These are phyloP conservation scores for Hylomyscus alleni DNA, from an alignment of 2,797 vertebrate genomes.

Conservation along the genomic window DNA sequence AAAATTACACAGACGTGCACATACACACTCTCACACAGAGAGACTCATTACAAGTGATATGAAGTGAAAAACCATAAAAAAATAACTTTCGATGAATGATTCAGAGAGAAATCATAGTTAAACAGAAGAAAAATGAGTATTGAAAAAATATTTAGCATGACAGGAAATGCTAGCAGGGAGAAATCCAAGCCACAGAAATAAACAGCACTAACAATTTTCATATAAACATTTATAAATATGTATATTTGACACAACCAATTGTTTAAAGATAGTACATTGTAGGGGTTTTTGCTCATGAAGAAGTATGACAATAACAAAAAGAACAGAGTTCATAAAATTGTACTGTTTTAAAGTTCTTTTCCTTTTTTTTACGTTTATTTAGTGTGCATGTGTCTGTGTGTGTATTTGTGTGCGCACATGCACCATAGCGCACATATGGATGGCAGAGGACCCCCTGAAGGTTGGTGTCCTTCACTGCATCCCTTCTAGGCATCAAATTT, in stretches of 20 bases:
- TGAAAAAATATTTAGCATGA: neutral
- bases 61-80: no score
- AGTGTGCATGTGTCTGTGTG: neutral
- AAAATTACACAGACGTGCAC: no score
- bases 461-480: neutral
- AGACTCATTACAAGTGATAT: no score
- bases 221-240: neutral
- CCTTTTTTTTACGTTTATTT: neutral
- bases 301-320: neutral
- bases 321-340: neutral
- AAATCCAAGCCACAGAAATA: neutral
- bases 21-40: no score
- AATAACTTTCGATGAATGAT: no score
- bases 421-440: neutral
- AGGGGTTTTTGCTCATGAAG: neutral
- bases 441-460: neutral
- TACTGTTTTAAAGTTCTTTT: neutral
- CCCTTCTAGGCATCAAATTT: neutral
- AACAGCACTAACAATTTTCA: neutral
- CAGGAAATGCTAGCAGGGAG: constrained; percentile 14
- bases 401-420: neutral
- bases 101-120: no score
- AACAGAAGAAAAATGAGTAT: no score
- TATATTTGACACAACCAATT: neutral
- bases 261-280: neutral